Evolutionary conservation across 2,888 invertebrate species (phyloP), one percentile per base, ranked within the genome.

Genomic region (Patella depressa): DNA sequence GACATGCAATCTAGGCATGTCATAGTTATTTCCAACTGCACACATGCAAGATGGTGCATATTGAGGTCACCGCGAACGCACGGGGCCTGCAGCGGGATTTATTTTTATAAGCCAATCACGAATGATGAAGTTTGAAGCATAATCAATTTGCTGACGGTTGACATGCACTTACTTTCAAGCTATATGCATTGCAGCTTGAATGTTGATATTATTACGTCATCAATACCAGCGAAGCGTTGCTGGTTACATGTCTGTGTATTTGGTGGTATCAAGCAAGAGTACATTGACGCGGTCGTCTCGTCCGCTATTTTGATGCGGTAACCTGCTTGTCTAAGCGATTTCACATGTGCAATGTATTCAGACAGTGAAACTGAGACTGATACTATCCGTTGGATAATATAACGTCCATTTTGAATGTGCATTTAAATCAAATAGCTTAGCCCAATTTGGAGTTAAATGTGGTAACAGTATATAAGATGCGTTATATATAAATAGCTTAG

Each of bases 1-100:
- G 65, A 65, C 65, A 65, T 65, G 65, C 65, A 65, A 65, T 65
- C 65, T 65, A 65, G 65, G 65, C 65, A 65, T 65, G 65, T 65
- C 65, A 24, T 45, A 65, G 19, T 65, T 19, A 24, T 24, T 65
- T 65, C 65, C 65, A 19, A 65, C 65, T 65, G 65, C 65, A 65
- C 65, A 65, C 65, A 65, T 65, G 65, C 65, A 65, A 65, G 19
- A 65, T 65, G 24, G 19, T 65, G 65, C 65, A 65, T 65, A 65
- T 65, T 24, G 19, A n/a, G 65, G 65, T 65, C 65, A 19, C 24
- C 19, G 24, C 14, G 65, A 65, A 65, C 65, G 65, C 65, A 65
- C 65, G 65, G 24, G 24, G 65, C 65, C 65, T 65, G n/a, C 12
- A 9, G 24, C 19, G 19, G 24, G 65, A 65, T 65, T 24, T 65